These are phyloP conservation scores for Episyrphus balteatus DNA, from an alignment of 1,140 invertebrate genomes.

Conservation along the genomic window DNA sequence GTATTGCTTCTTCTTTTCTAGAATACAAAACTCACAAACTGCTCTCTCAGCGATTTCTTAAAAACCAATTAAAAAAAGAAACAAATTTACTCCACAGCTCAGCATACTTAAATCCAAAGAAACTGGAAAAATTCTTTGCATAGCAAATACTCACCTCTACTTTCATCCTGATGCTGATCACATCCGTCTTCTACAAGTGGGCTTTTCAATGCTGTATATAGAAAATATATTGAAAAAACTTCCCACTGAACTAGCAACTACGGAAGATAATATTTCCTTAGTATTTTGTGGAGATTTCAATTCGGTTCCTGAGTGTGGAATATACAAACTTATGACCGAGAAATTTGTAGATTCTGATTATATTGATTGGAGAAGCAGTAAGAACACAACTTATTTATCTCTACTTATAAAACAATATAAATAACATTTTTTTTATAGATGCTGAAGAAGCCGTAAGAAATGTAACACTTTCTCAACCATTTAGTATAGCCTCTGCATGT, in stretches of 20 bases:
- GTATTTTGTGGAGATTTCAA: conserved; percentile 82
- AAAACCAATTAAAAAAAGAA: conserved; percentile 1
- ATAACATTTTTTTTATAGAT: conserved; percentile 40
- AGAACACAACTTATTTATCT: conserved; percentile 29
- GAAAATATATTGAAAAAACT: conserved; percentile 40
- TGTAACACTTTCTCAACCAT: conserved; percentile 50
- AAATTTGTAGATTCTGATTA: conserved; percentile 49
- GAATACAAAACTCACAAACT: too few relatives aligned
- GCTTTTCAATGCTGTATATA: conserved; percentile 48
- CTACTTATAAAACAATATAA: neutral
- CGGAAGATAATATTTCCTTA: conserved; percentile 44
- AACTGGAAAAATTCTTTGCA: conserved; percentile 49
- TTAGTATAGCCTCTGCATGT: conserved; percentile 57
- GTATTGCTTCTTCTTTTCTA: too few relatives aligned
- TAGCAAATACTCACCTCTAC: conserved; percentile 87
- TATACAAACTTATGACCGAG: conserved; percentile 62
- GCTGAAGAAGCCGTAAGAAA: conserved; percentile 48
- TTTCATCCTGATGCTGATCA: conserved; percentile 83
- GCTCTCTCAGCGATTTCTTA: too few relatives aligned
- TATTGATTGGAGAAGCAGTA: conserved; percentile 68
- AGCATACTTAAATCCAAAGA: conserved; percentile 50
- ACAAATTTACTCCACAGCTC: conserved; percentile 17
- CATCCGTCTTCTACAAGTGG: conserved; percentile 69
- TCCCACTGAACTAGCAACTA: conserved; percentile 37
- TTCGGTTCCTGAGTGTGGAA: conserved; percentile 66